Evolutionary conservation across 2,113 vertebrate genomes (phyloP).

Genomic region (Grallaria varia): DNA sequence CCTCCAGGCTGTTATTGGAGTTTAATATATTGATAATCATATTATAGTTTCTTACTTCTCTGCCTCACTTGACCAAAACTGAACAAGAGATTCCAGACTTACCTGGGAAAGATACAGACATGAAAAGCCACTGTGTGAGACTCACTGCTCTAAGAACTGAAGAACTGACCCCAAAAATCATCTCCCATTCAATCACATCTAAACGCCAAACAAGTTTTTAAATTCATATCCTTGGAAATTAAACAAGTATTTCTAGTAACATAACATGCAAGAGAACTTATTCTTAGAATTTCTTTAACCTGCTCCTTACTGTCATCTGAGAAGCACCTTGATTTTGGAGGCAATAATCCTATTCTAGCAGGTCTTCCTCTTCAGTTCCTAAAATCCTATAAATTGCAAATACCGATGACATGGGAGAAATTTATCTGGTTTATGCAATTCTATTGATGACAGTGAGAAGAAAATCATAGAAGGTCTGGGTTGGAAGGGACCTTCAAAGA

Average conservation of each 20-base stretch:
- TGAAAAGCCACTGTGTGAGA: neutral
- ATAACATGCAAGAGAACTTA: neutral
- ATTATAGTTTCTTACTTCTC: neutral
- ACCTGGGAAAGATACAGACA: neutral
- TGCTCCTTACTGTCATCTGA: neutral
- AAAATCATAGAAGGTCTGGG: neutral
- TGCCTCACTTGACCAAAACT: neutral
- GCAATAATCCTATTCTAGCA: neutral
- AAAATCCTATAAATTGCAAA: neutral
- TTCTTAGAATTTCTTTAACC: neutral
- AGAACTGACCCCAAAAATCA: neutral
- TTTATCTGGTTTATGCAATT: neutral
- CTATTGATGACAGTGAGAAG: neutral
- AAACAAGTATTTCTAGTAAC: neutral
- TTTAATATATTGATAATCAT: neutral
- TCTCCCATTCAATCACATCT: neutral
- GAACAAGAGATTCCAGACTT: neutral
- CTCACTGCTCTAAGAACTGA: neutral
- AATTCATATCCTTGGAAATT: neutral
- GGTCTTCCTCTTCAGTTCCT: neutral
- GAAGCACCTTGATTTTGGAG: neutral
- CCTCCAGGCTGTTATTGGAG: neutral
- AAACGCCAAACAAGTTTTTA: neutral
- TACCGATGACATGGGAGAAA: neutral
- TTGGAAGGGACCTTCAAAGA: neutral